Percentiles rank a stretch among this genome's conserved stretches.
Evolutionary conservation across 35 echinoderm and acorn worm genomes (phyloP).

Genomic region (Lytechinus variegatus): DNA sequence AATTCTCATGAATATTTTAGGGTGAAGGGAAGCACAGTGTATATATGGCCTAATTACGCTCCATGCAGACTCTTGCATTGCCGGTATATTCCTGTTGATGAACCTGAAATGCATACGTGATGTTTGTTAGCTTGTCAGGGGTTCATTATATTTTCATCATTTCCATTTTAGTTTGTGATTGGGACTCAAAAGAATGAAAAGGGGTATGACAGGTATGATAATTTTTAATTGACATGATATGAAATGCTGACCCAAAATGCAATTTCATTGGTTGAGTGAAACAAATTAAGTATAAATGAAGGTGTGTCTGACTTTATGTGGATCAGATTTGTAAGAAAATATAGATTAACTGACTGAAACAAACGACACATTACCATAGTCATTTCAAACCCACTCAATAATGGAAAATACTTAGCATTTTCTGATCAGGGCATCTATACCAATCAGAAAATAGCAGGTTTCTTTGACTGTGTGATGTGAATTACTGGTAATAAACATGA

Average conservation of each 20-base stretch:
- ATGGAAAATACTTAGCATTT: too few relatives aligned
- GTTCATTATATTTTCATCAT: background rate
- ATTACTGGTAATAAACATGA: too few relatives aligned
- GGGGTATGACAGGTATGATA: background rate
- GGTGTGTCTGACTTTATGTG: background rate
- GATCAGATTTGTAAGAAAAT: background rate
- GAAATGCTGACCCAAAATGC: background rate
- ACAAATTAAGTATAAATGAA: background rate
- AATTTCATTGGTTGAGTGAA: background rate
- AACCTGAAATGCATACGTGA: background rate
- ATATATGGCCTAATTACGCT: background rate
- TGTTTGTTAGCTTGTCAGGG: background rate
- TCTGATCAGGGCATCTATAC: too few relatives aligned
- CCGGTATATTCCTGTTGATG: background rate
- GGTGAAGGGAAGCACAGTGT: background rate
- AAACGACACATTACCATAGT: background rate
- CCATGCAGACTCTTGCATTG: background rate
- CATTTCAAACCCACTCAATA: too few relatives aligned
- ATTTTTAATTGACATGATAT: background rate
- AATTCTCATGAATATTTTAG: conserved; percentile 20
- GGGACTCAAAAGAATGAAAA: background rate
- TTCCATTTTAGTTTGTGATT: background rate
- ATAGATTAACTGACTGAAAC: background rate
- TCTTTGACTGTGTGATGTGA: too few relatives aligned
- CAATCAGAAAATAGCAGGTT: too few relatives aligned